phyloP scores from a whole-genome alignment of 2,888 invertebrate species.

The Rhagonycha fulva region DNA sequence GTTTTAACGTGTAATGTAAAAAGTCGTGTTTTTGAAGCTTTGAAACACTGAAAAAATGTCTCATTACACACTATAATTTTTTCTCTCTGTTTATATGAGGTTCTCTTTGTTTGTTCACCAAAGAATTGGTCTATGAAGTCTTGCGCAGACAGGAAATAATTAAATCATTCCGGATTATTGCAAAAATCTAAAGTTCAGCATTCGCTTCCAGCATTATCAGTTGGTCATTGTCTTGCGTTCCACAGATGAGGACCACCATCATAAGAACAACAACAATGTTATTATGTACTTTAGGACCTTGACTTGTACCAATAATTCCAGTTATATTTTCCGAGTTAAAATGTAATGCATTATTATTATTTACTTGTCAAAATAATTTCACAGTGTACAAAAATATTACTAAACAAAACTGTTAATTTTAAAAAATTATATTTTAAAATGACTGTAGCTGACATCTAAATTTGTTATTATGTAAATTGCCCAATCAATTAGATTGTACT shows the following conservation, averaged over 20 bases:
- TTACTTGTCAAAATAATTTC: neutral
- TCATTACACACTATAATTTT: too few relatives aligned
- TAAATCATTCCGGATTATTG: neutral
- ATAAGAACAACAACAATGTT: neutral
- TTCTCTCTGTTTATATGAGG: too few relatives aligned
- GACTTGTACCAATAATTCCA: neutral
- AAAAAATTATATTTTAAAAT: neutral
- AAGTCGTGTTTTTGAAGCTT: too few relatives aligned
- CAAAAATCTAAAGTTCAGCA: neutral
- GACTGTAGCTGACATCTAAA: neutral
- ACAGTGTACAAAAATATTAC: neutral
- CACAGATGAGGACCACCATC: neutral
- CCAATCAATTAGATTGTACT: neutral
- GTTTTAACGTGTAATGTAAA: too few relatives aligned
- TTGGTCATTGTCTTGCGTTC: neutral
- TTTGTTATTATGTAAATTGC: neutral
- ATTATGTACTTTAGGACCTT: neutral
- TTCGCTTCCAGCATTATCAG: neutral
- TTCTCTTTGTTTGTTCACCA: too few relatives aligned
- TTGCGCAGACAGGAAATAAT: neutral
- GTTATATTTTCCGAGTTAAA: neutral
- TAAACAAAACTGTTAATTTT: neutral
- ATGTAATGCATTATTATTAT: neutral
- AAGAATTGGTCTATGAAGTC: neutral
- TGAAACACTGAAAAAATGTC: too few relatives aligned